phyloP scores from a whole-genome alignment of 1,140 invertebrate genomes.

The Drosophila azteca region DNA sequence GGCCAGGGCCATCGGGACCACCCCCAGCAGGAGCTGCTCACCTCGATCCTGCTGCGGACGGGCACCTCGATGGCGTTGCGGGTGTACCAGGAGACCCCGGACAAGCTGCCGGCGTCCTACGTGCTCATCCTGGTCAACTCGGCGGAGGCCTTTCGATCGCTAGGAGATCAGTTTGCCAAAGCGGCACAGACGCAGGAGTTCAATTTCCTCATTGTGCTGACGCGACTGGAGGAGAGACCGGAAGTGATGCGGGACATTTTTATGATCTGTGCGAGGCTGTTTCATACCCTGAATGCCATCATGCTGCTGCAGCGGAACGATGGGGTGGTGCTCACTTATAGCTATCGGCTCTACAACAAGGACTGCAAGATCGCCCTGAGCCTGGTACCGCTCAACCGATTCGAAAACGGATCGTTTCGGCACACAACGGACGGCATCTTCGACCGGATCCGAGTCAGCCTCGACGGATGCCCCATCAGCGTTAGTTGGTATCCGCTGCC shows the following conservation, averaged over 20 bases:
- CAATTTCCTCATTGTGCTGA: slow-evolving; percentile 58
- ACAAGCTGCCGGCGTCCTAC: slow-evolving; percentile 32
- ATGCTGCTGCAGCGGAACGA: slow-evolving; percentile 36
- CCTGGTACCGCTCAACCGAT: slow-evolving; percentile 35
- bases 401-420: slow-evolving; percentile 16
- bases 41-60: slow-evolving; percentile 27
- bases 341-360: slow-evolving; percentile 39
- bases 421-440: slow-evolving; percentile 16
- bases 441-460: slow-evolving; percentile 27
- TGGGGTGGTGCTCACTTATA: slow-evolving; percentile 39
- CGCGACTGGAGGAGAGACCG: slow-evolving; percentile 1
- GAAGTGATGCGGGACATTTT: slow-evolving; percentile 44
- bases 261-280: slow-evolving; percentile 18
- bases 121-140: slow-evolving; percentile 57
- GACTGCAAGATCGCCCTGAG: slow-evolving; percentile 28
- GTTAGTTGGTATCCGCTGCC: slow-evolving; percentile 60
- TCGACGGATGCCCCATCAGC: slow-evolving; percentile 46
- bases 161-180: slow-evolving; percentile 43
- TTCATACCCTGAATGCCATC: slow-evolving; percentile 56
- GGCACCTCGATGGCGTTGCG: slow-evolving; percentile 33
- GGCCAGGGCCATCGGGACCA: not conserved
- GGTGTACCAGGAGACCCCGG: slow-evolving; percentile 18
- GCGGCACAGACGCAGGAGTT: slow-evolving; percentile 45
- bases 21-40: slow-evolving; percentile 24
- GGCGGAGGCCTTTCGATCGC: slow-evolving; percentile 30